These are phyloP conservation scores for Hyposoter didymator DNA, from an alignment of 2,888 invertebrate genomes.

Conservation along the genomic window DNA sequence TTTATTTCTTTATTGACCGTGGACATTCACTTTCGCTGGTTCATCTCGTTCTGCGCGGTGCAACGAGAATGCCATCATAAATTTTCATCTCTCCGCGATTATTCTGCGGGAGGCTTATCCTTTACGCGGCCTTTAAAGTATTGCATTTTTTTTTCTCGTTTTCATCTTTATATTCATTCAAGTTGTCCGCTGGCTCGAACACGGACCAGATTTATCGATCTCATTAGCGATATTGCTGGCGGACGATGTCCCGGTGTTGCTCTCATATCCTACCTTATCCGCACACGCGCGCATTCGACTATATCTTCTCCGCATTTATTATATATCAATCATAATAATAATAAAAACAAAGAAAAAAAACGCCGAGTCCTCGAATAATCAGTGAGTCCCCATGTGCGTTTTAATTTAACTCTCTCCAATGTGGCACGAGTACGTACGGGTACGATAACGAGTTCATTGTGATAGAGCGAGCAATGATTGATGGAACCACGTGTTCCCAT, in stretches of 20 bases:
- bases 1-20: neutral
- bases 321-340: conserved; percentile 42
- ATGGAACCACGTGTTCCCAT: conserved; percentile 48
- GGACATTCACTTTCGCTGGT: neutral
- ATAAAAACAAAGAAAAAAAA: conserved; percentile 7
- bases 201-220: conserved; percentile 67
- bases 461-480: conserved; percentile 63
- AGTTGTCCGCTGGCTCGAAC: conserved; percentile 35
- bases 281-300: conserved; percentile 28
- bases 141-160: conserved; percentile 2
- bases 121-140: conserved; percentile 17
- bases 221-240: conserved; percentile 64
- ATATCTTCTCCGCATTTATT: conserved; percentile 38
- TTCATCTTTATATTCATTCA: conserved; percentile 35
- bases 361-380: conserved; percentile 20
- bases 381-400: neutral
- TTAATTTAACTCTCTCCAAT: conserved; percentile 21
- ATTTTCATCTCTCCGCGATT: conserved; percentile 44
- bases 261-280: conserved; percentile 28
- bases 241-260: conserved; percentile 45
- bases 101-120: conserved; percentile 42
- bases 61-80: conserved; percentile 40
- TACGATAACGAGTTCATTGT: conserved; percentile 70
- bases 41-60: neutral
- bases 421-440: neutral